A percentile compares a stretch with the other conserved stretches of the same genome.
Evolutionary conservation across 2,888 invertebrate genomes (phyloP).

Genomic region (Ypsolopha sequella): DNA sequence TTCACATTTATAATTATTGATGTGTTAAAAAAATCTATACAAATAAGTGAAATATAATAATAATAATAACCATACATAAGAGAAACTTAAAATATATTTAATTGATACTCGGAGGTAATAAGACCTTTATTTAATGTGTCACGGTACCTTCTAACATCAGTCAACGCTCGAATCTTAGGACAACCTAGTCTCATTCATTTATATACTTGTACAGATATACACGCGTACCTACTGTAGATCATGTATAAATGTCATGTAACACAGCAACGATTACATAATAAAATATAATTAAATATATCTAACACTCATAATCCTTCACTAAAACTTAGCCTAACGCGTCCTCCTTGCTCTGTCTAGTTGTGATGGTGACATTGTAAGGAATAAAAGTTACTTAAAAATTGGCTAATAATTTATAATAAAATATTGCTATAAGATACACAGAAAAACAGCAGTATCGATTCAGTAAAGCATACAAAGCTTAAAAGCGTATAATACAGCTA

Average conservation of each 20-base stretch:
- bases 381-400: slow-evolving; percentile 42
- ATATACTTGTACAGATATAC: slow-evolving; percentile 28
- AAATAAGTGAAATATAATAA: slow-evolving; percentile 67
- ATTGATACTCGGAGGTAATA: slow-evolving; percentile 71
- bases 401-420: slow-evolving; percentile 45
- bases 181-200: slow-evolving; percentile 26
- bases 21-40: slow-evolving; percentile 69
- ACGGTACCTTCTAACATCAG: slow-evolving; percentile 63
- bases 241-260: slow-evolving; percentile 37
- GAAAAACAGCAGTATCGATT: slow-evolving; percentile 31
- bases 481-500: slow-evolving; percentile 59
- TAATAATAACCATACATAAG: slow-evolving; percentile 52
- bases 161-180: slow-evolving; percentile 40
- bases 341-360: slow-evolving; percentile 46
- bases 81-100: slow-evolving; percentile 58
- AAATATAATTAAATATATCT: slow-evolving; percentile 47
- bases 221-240: slow-evolving; percentile 32
- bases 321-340: slow-evolving; percentile 41
- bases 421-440: slow-evolving; percentile 43
- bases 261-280: slow-evolving; percentile 55
- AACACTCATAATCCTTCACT: slow-evolving; percentile 43
- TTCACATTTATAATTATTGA: slow-evolving; percentile 70
- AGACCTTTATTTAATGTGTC: slow-evolving; percentile 55
- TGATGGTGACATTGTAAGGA: slow-evolving; percentile 52
- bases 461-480: slow-evolving; percentile 46